Conservation (phyloP, 2,888 invertebrate species). For the Auanema sp. region DNA sequence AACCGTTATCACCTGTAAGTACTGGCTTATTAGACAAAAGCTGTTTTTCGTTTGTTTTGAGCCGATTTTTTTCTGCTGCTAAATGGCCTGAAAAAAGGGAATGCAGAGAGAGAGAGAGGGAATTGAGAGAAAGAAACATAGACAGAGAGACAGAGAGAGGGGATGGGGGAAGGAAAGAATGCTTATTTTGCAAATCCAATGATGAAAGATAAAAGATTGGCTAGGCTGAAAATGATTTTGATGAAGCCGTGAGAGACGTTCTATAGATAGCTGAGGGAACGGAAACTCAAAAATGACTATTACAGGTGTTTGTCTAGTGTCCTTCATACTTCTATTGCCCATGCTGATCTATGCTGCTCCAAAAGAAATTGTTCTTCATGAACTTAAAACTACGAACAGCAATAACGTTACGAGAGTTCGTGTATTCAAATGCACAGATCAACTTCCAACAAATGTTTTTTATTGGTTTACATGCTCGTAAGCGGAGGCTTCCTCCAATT, state of each 20-base stretch:
- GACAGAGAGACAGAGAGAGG: too few species aligned
- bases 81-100: background rate
- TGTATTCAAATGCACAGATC: conserved; percentile 55
- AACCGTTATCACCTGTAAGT: conserved; percentile 43
- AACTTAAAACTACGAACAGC: conserved; percentile 33
- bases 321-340: conserved; percentile 56
- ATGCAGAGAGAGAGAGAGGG: conserved; percentile 4
- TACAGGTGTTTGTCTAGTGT: conserved; percentile 48
- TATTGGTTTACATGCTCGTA: conserved; percentile 58
- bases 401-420: conserved; percentile 57
- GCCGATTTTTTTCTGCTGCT: background rate
- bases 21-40: conserved; percentile 1
- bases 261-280: background rate
- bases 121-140: too few species aligned
- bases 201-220: too few species aligned
- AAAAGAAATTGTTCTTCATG: conserved; percentile 40
- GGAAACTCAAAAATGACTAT: background rate
- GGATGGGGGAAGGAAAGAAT: background rate
- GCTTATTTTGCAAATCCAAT: too few species aligned
- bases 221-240: too few species aligned
- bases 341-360: conserved; percentile 55
- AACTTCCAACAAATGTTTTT: conserved; percentile 56
- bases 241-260: too few species aligned
- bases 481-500: conserved; percentile 9
- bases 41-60: background rate